A percentile compares a stretch with the other conserved stretches of the same genome.
Evolutionary conservation across 2,113 vertebrate species (phyloP).

Genomic region (Marcusenius ussheri): DNA sequence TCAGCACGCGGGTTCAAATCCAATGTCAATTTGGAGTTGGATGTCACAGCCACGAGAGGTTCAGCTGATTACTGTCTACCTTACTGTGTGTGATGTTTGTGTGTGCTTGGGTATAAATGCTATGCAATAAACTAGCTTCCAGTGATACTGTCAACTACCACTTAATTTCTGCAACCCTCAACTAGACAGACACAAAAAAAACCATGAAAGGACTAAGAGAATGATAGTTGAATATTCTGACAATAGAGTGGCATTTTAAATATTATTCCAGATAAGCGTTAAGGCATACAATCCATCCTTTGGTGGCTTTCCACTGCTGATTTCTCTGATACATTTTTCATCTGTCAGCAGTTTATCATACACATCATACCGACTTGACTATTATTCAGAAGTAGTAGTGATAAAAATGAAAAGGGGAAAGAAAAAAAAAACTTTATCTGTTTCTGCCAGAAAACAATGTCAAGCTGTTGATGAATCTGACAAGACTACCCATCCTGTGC

Average conservation of each 20-base stretch:
- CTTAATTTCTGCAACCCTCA: neutral
- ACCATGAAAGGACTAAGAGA: neutral
- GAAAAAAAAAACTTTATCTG: neutral
- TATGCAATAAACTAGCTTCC: neutral
- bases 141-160: neutral
- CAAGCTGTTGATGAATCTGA: neutral
- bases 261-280: neutral
- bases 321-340: constrained; percentile 13
- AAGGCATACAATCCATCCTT: neutral
- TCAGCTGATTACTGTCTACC: neutral
- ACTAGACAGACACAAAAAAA: neutral
- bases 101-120: neutral
- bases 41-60: neutral
- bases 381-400: neutral
- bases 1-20: neutral
- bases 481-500: neutral
- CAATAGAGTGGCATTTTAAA: neutral
- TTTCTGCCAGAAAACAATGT: neutral
- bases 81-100: neutral
- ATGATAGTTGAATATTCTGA: neutral
- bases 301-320: neutral
- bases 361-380: neutral
- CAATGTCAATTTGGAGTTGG: neutral
- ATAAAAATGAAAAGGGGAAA: neutral
- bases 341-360: neutral